Percentiles rank a stretch among this genome's conserved stretches.
These are phyloP conservation scores for Manis javanica DNA, from an alignment of 2,797 vertebrate genomes.

Conservation along the genomic window DNA sequence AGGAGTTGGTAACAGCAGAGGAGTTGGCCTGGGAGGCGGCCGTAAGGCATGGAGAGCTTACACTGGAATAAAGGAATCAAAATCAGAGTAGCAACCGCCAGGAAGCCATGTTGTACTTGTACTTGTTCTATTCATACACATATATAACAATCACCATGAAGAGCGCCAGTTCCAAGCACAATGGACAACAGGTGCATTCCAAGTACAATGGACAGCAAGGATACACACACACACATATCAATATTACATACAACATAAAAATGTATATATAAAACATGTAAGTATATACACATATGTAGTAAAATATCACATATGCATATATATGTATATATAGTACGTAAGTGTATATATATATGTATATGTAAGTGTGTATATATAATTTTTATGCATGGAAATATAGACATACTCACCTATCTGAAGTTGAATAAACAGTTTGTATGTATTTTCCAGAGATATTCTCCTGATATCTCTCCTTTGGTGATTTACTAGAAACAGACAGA, in stretches of 20 bases:
- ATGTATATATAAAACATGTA: neutral
- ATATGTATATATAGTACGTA: neutral
- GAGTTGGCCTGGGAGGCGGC: neutral
- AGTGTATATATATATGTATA: neutral
- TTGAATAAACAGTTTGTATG: conserved; percentile 90
- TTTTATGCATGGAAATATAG: neutral
- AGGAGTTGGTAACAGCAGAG: neutral
- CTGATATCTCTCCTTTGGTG: conserved; percentile 78
- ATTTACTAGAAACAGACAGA: conserved; percentile 81
- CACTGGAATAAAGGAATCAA: neutral
- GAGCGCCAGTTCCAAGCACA: neutral
- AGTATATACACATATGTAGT: neutral
- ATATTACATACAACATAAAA: neutral
- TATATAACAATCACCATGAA: neutral
- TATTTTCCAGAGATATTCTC: conserved; percentile 86
- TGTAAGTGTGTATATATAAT: neutral
- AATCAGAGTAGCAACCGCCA: neutral
- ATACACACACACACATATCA: neutral
- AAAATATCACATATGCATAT: neutral
- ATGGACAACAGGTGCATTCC: neutral
- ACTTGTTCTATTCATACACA: neutral
- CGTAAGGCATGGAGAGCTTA: neutral
- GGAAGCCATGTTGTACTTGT: neutral
- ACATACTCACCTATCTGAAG: conserved; percentile 91
- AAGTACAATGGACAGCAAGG: neutral